Evolutionary conservation across 2,888 invertebrate species (phyloP), one percentile per base, ranked within the genome.

Genomic region (Brachylomia viminalis): DNA sequence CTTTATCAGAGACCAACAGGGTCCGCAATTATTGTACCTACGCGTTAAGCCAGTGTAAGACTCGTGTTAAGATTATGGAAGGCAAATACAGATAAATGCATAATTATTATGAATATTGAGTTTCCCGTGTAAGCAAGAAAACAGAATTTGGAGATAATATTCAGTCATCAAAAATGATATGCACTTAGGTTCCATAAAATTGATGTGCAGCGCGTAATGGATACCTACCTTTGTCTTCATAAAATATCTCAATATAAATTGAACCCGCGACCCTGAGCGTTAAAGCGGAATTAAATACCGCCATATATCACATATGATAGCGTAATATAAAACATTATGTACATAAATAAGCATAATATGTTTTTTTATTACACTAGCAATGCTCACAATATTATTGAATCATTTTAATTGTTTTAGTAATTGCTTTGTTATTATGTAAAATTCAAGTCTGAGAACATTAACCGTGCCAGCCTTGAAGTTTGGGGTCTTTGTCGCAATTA

Each of bases 391-490:
- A 42, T 62, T 62, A 72, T 82, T 69, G 33, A 68, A 72, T 85
- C 49, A 75, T 71, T 75, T 45, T 77, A 85, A 80, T 75, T 79
- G 56, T 70, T 54, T 58, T 58, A 52, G 27, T 74, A 59, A 67
- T 71, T 69, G 13, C 78, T 83, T 73, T 42, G 61, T 74, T 75
- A n/a, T 72, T 73, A 72, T 75, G 70, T 82, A 72, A 81, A 85
- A 47, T 68, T 65, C 10, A 47, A 61, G 45, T 58, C 65, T 72
- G 72, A 72, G 82, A 85, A 75, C 30, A n/a, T 56, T 49, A 56
- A 33, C 23, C 33, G 23, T 38, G 56, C 15, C 30, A 65, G 72
- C 86, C 77, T 82, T 83, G 86, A 61, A 52, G 15, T 52, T 83
- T 76, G 75, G 77, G 62, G 56, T 56, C 82, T 79, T 66, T 76